Evolutionary conservation across 2,113 vertebrate genomes (phyloP).

Genomic region (Chionis minor): DNA sequence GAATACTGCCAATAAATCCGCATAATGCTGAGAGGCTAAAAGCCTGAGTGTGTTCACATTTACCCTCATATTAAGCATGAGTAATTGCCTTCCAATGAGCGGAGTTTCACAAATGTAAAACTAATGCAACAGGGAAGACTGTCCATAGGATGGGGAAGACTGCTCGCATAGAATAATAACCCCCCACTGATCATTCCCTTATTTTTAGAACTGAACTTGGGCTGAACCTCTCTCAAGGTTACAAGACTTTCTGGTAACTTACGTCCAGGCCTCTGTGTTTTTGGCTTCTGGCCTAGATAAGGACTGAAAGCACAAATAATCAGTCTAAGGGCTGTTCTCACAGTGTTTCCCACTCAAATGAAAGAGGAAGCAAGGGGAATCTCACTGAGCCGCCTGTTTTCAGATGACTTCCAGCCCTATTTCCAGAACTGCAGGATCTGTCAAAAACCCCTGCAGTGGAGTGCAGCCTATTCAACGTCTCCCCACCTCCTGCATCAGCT

Average conservation of each 20-base stretch:
- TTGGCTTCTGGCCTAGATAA: conserved; percentile 32
- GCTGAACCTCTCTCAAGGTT: conserved; percentile 52
- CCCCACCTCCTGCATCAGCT: background rate
- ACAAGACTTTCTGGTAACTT: conserved; percentile 12
- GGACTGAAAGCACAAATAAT: conserved; percentile 28
- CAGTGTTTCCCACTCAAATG: background rate
- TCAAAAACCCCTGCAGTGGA: background rate
- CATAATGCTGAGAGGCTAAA: conserved; percentile 22
- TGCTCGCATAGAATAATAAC: background rate
- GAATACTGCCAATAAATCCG: background rate
- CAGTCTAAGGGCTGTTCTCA: background rate
- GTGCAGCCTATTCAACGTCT: background rate
- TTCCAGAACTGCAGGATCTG: background rate
- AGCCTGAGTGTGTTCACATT: conserved; percentile 35
- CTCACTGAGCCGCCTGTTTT: background rate
- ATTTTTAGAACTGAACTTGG: conserved; percentile 66
- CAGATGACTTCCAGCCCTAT: background rate
- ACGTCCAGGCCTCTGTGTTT: conserved; percentile 3
- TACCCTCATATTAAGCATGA: conserved; percentile 35
- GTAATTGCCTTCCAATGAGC: conserved; percentile 39
- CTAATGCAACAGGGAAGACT: conserved; percentile 1
- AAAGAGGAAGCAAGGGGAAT: background rate
- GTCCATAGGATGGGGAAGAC: background rate
- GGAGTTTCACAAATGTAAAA: conserved; percentile 14
- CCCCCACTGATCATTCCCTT: background rate